Evolutionary conservation across 2,888 invertebrate genomes (phyloP), one percentile per base, ranked within the genome.

Genomic region (Acrobasis consociella): DNA sequence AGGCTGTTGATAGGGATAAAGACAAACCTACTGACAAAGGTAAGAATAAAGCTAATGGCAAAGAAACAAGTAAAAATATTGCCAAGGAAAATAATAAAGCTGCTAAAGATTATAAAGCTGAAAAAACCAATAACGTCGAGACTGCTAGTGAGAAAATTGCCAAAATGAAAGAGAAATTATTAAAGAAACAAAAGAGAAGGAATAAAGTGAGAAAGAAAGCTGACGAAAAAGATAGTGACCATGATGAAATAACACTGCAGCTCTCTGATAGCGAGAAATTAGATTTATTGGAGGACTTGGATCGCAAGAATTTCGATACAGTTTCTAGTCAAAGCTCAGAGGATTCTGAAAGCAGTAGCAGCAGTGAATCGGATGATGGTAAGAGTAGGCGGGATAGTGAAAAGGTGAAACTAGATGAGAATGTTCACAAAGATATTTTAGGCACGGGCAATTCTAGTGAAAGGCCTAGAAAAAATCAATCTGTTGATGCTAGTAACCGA

Each of bases 191-290:
- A 53, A 88, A 84, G 64, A 83, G 80, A 51, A 85, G 31, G 7
- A 5, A 13, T 13, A 81, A 64, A 72, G 70, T 37, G 80, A 76
- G 65, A 82, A 46, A 80, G 62, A 82, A 81, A 60, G 74, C 70
- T 17, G 65, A 66, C 11, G 77, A 75, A 0, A 83, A 85, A 67
- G 83, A 83, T 1, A 85, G 86, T 49, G 90, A 93, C 67, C 85
- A 88, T 5, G 92, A 93, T 67, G 93, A 93, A 70, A 91, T 93
- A 42, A 91, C 85, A 1, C 67, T 93, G 0, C 88, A 93, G 62
- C 65, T 92, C 15, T 93, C 93, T 0, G 91, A 93, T 74, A 78
- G 89, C 1, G 91, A 92, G 65, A 92, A 93, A 71, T 89, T 92
- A 88, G 92, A 93, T 77, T 72, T 93, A 9, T 68, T 93, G 42